Evolutionary conservation across 2,797 vertebrate genomes (phyloP).

Genomic region (Alcedo atthis): DNA sequence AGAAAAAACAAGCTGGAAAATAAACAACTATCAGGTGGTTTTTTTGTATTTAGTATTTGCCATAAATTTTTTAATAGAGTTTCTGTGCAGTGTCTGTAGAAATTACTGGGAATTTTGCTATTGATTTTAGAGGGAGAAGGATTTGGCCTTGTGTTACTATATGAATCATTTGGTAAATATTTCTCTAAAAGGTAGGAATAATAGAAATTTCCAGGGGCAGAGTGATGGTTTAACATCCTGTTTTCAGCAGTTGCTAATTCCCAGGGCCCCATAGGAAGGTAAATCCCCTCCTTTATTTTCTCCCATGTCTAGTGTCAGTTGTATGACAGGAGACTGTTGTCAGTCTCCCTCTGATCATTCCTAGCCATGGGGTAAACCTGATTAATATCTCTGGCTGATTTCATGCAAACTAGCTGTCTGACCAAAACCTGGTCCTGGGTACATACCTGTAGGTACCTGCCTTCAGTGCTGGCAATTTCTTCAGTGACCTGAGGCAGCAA

Average conservation of each 20-base stretch:
- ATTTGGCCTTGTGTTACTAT: not conserved
- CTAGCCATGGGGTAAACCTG: not conserved
- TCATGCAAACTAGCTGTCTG: not conserved
- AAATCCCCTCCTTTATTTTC: not conserved
- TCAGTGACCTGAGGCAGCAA: not conserved
- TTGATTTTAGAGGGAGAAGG: not conserved
- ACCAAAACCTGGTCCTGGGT: not conserved
- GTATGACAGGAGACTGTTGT: not conserved
- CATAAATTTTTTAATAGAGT: not conserved
- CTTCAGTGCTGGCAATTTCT: not conserved
- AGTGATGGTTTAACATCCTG: conserved; percentile 35
- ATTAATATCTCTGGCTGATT: not conserved
- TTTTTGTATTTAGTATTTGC: not conserved
- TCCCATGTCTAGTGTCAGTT: not conserved
- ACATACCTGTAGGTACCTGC: not conserved
- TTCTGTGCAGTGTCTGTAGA: not conserved
- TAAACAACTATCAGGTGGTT: not conserved
- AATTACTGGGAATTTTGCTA: not conserved
- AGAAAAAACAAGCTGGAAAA: not conserved
- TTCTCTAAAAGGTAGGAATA: not conserved
- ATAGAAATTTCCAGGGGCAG: not conserved
- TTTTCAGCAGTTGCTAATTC: conserved; percentile 16
- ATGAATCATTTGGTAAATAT: not conserved
- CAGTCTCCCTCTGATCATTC: not conserved
- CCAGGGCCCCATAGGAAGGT: conserved; percentile 3